Evolutionary conservation across 2,888 invertebrate genomes (phyloP), one percentile per base, ranked within the genome.

Genomic region (Ferdinandea cuprea): DNA sequence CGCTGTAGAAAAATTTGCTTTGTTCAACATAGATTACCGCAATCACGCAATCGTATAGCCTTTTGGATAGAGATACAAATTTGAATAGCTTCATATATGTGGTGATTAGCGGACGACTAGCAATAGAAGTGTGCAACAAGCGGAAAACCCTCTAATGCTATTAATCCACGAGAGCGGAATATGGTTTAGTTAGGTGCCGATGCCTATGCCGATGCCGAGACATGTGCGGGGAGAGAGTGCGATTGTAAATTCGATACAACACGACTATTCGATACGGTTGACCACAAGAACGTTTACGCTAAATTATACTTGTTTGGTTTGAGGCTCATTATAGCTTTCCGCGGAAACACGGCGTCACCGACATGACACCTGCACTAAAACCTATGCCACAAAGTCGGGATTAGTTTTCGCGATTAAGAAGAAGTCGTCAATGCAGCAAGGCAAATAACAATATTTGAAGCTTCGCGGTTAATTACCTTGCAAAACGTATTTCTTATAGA

Each of bases 31-130:
- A 83, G 83, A 83, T 83, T 83, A 78, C 78, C 78, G 58, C 83
- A 83, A 83, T 83, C 83, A 83, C 83, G 83, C 83, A 83, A 83
- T 83, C 68, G 65, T 78, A 83, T 72, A 78, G 68, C 50, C 61
- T 63, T 50, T 40, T 68, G 37, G 61, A 73, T 72, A 54, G 40
- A 66, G 25, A 71, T 48, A 25, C 66, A 79, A 40, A 65, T 42
- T 8, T 21, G n/a, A 25, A 40, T 37, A 40, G 42, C 3, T 44
- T 35, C 35, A 46, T 46, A 44, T 30, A 68, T 17, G 28, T 50
- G 52, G 15, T 13, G 40, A 40, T 13, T 13, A 32, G 17, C 56
- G 40, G 58, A 21, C 25, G 63, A 56, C n/a, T n/a, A n/a, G n/a
- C n/a, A n/a, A n/a, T n/a, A n/a, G n/a, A n/a, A n/a, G n/a, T n/a